Evolutionary conservation across 2,797 vertebrate species (phyloP), one percentile per base, ranked within the genome.

Genomic region (Meda fulgida): DNA sequence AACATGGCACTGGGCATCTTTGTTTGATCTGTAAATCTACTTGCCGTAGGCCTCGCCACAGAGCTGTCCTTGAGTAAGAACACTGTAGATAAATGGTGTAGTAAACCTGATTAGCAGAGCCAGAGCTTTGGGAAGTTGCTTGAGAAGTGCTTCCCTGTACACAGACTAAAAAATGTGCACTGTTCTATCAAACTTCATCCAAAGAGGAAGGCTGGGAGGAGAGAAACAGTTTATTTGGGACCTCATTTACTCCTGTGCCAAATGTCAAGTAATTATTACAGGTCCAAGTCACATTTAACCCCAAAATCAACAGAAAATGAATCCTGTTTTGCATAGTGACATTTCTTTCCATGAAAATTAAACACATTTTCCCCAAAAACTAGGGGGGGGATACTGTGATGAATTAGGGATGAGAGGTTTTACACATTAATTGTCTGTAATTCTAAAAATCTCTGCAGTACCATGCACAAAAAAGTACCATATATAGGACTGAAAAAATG

Each of bases 61-160:
- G 36, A 83, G 26, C 85, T 83, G 80, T 86, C 80, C 51, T 60
- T 82, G 66, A 86, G 53, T 31, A 71, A 51, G 85, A 79, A 86
- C 21, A 29, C 31, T 83, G 51, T 51, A 78, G 73, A 82, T 82
- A 38, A 70, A 78, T 82, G 85, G n/a, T 53, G 66, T 10, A 51
- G 48, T 18, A 38, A 75, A 82, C 58, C 72, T 86, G 53, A 65
- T 81, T 38, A 60, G 26, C 53, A 81, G 29, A 77, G 29, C 53
- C 29, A 77, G n/a, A 78, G n/a, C 34, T 63, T 43, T 21, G 38
- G 55, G 55, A 63, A 78, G 71, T 48, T 66, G 29, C 70, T 34
- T 83, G 73, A 78, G 46, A 26, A 78, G 63, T 58, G n/a, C 83
- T 58, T 53, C 36, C 10, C 75, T 40, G 9, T 60, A 60, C 4